Evolutionary conservation across 2,797 vertebrate species (phyloP), one percentile per base, ranked within the genome.

Genomic region (Galago senegalensis): DNA sequence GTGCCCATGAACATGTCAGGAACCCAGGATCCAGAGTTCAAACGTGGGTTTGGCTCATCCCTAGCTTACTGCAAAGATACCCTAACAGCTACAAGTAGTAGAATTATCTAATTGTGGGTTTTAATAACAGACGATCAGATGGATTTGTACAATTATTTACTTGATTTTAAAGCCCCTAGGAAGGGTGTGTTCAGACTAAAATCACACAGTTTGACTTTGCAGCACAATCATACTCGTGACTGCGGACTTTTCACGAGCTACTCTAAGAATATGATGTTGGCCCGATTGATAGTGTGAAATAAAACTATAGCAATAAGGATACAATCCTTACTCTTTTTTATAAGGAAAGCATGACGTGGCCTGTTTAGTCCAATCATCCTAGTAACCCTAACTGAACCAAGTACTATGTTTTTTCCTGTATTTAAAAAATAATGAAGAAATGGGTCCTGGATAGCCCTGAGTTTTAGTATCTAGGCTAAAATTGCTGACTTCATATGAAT

Each of bases 321-420:
- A 70, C 5, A 79, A 69, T 75, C 91, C 67, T 92, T 81, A 73
- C 61, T 29, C 60, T 81, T 92, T 69, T 85, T 85, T 94, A 84
- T 34, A 90, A 83, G 37, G 23, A 73, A 93, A 65, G 27, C 10
- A 72, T 37, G 56, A 69, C 25, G 29, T 31, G 17, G 65, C 29
- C 56, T 60, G 61, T 93, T 94, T 94, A 46, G 46, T 76, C 80
- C 18, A 90, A 88, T 80, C 77, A 82, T 49, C 16, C 2, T 58
- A 92, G 56, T 56, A 65, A 81, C 27, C 29, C 43, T 79, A 86
- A 70, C 6, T 27, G 49, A 90, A 49, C 37, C n/a, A 89, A 88
- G 29, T 21, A n/a, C 40, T 86, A 79, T 53, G 65, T 56, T 84
- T 18, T 76, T 91, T 49, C 29, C 43, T 23, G 17, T 83, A 58